Conservation (phyloP, 2,797 vertebrate species). For the Notamacropus eugenii region DNA sequence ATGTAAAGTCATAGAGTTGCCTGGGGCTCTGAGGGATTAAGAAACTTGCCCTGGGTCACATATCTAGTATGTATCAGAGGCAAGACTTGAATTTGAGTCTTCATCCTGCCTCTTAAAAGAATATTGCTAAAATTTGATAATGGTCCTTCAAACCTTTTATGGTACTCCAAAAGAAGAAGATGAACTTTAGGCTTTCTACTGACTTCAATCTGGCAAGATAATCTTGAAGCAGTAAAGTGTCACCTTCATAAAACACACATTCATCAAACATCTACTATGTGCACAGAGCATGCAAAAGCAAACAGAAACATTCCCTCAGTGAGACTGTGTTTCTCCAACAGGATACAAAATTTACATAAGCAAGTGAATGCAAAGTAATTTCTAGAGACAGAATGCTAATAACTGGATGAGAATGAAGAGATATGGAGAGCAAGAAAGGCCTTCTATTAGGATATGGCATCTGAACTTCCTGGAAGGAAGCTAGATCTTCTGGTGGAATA, state of each 20-base stretch:
- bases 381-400: conserved; percentile 44
- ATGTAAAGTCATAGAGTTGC: neutral
- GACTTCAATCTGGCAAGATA: neutral
- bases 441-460: neutral
- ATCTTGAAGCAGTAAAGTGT: neutral
- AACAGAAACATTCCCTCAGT: neutral
- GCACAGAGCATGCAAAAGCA: neutral
- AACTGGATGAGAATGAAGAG: neutral
- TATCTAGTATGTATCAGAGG: neutral
- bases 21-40: neutral
- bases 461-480: neutral
- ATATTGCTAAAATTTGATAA: neutral
- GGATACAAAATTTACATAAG: neutral
- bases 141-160: neutral
- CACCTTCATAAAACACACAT: neutral
- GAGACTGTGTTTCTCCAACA: neutral
- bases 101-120: neutral
- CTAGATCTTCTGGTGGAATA: neutral
- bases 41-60: neutral
- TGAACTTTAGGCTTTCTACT: neutral
- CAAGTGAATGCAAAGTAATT: conserved; percentile 45
- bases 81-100: neutral
- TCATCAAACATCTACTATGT: neutral
- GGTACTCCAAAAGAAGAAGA: neutral
- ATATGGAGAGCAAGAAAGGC: neutral